Conservation (phyloP, 1,140 invertebrate species). For the Drosophila pectinifera region DNA sequence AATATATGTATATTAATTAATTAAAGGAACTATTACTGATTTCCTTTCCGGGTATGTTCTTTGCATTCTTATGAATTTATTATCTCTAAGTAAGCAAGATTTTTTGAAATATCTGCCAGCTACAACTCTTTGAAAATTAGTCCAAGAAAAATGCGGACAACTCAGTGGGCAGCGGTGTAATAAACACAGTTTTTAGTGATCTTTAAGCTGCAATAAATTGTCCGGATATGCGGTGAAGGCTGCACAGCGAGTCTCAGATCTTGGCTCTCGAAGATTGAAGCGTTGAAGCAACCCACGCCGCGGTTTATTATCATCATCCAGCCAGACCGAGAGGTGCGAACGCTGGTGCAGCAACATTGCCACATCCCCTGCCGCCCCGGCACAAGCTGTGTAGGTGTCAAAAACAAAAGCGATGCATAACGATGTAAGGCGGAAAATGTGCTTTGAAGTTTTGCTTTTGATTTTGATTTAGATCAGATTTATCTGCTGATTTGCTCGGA, state of each 20-base stretch:
- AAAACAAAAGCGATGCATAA: slow-evolving; percentile 60
- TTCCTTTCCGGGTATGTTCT: not conserved
- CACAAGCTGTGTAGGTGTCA: slow-evolving; percentile 73
- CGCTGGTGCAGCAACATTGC: slow-evolving; percentile 45
- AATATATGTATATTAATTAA: too few species aligned
- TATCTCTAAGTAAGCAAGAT: not conserved
- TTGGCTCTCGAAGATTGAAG: slow-evolving; percentile 34
- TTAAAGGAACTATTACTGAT: too few species aligned
- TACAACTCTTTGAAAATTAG: not conserved
- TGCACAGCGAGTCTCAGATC: slow-evolving; percentile 22
- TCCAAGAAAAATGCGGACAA: too few species aligned
- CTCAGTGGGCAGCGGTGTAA: slow-evolving; percentile 8
- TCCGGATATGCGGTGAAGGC: slow-evolving; percentile 13
- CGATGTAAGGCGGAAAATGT: slow-evolving; percentile 58
- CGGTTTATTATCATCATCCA: slow-evolving; percentile 58
- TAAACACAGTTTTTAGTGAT: slow-evolving; percentile 8
- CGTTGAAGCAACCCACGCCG: slow-evolving; percentile 69
- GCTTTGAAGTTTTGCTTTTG: slow-evolving; percentile 71
- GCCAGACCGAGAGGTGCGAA: slow-evolving; percentile 64
- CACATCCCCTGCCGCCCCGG: not conserved
- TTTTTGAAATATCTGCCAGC: not conserved
- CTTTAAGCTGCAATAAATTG: slow-evolving; percentile 18
- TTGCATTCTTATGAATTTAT: not conserved
- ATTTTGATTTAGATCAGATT: slow-evolving; percentile 46
- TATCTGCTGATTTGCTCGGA: slow-evolving; percentile 46